A percentile compares a stretch with the other conserved stretches of the same genome.
These are phyloP conservation scores for Hydrophis major DNA, from an alignment of 2,797 vertebrate genomes.

Conservation along the genomic window DNA sequence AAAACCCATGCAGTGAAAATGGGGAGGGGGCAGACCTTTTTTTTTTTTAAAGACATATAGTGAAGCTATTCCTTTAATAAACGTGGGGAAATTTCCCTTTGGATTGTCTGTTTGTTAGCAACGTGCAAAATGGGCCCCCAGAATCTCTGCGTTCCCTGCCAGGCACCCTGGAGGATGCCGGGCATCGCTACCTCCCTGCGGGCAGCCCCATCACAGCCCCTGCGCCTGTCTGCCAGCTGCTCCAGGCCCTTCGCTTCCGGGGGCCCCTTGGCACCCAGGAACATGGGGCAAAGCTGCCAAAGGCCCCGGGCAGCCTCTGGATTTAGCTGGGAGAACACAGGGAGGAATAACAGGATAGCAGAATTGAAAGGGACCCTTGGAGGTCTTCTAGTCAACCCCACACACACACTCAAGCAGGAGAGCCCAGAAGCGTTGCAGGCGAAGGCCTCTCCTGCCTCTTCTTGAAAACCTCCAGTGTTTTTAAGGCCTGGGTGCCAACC, in stretches of 20 bases:
- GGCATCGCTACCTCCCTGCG: not conserved
- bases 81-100: not conserved
- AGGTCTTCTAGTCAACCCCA: not conserved
- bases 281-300: not conserved
- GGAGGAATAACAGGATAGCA: not conserved
- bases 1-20: not conserved
- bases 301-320: not conserved
- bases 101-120: not conserved
- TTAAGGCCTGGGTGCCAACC: not conserved
- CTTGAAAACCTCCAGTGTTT: not conserved
- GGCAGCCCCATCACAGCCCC: not conserved
- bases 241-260: rapidly evolving
- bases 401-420: not conserved
- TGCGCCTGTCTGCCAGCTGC: not conserved
- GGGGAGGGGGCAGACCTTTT: not conserved
- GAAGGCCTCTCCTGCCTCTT: rapidly evolving
- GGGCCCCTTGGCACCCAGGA: not conserved
- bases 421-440: not conserved
- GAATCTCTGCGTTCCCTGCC: not conserved
- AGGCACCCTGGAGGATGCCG: not conserved
- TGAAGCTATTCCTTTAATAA: not conserved
- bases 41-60: not conserved
- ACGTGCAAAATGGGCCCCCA: rapidly evolving
- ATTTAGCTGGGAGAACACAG: not conserved
- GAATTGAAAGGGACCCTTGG: not conserved